Conservation (phyloP, 2,113 vertebrate species). For the Amblyornis subalaris region DNA sequence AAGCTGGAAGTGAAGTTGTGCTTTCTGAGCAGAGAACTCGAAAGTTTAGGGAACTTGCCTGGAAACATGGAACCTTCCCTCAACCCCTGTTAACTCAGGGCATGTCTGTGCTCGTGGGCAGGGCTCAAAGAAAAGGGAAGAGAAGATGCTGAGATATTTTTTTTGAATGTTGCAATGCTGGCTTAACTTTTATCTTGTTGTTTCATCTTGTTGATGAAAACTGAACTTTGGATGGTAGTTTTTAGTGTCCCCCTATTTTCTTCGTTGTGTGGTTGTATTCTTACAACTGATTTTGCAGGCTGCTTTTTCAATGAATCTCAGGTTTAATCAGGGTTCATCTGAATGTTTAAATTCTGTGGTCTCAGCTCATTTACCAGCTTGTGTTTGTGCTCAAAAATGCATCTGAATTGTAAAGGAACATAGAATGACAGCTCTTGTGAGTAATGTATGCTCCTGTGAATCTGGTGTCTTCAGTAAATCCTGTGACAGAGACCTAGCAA, state of each 20-base stretch:
- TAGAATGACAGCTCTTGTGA: not conserved
- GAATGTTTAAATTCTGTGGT: no score
- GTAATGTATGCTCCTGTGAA: not conserved
- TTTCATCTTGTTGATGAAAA: not conserved
- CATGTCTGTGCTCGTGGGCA: not conserved
- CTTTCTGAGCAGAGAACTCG: not conserved
- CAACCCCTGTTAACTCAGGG: not conserved
- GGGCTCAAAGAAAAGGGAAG: not conserved
- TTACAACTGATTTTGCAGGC: not conserved
- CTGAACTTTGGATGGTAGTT: not conserved
- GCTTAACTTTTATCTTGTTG: not conserved
- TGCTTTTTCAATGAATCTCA: not conserved
- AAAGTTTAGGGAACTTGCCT: not conserved
- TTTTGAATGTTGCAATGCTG: not conserved
- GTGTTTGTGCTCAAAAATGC: not conserved
- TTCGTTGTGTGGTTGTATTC: not conserved
- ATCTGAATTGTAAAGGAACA: not conserved
- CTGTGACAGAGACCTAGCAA: not conserved
- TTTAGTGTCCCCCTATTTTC: not conserved
- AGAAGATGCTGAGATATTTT: not conserved
- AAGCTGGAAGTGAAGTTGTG: not conserved
- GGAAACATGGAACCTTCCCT: not conserved
- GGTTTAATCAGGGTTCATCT: not conserved
- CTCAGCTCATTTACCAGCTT: not conserved
- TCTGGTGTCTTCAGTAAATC: not conserved